A percentile compares a stretch with the other conserved stretches of the same genome.
phyloP scores from a whole-genome alignment of 2,888 invertebrate genomes.

The Drosophila mercatorum region DNA sequence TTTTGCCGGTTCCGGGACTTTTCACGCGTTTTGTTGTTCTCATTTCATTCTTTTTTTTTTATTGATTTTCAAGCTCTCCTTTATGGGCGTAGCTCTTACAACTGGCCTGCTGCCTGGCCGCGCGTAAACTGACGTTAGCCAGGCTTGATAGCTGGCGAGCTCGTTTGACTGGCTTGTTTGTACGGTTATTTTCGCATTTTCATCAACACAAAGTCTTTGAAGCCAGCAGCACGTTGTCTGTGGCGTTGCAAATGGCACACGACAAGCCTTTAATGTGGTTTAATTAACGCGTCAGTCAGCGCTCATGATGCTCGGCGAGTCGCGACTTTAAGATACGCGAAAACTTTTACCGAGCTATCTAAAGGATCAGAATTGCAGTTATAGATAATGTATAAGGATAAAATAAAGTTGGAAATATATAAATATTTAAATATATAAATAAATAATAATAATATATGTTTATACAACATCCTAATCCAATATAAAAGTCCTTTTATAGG shows the following conservation, averaged over 20 bases:
- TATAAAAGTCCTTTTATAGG: no score
- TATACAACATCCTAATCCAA: no score
- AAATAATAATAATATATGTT: no score
- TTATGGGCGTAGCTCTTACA: slow-evolving; percentile 27
- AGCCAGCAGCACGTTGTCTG: slow-evolving; percentile 39
- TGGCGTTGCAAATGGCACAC: slow-evolving; percentile 36
- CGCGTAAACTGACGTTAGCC: slow-evolving; percentile 33
- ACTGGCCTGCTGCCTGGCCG: slow-evolving; percentile 42
- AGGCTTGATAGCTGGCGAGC: slow-evolving; percentile 8
- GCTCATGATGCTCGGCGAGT: neutral
- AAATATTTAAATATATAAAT: no score
- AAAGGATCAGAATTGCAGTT: neutral
- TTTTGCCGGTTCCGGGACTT: slow-evolving; percentile 39
- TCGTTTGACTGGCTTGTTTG: slow-evolving; percentile 40
- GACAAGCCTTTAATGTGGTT: slow-evolving; percentile 65
- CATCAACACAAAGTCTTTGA: slow-evolving; percentile 67
- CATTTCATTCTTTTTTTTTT: slow-evolving; percentile 21
- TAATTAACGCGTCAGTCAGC: slow-evolving; percentile 62
- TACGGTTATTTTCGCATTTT: slow-evolving; percentile 69
- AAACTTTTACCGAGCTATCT: neutral
- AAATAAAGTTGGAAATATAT: no score
- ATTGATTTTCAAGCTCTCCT: slow-evolving; percentile 63
- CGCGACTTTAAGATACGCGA: no score
- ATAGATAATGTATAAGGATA: no score
- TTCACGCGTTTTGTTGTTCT: slow-evolving; percentile 56